These are phyloP conservation scores for Drosophila hamatofila DNA, from an alignment of 2,888 invertebrate species.

Conservation along the genomic window DNA sequence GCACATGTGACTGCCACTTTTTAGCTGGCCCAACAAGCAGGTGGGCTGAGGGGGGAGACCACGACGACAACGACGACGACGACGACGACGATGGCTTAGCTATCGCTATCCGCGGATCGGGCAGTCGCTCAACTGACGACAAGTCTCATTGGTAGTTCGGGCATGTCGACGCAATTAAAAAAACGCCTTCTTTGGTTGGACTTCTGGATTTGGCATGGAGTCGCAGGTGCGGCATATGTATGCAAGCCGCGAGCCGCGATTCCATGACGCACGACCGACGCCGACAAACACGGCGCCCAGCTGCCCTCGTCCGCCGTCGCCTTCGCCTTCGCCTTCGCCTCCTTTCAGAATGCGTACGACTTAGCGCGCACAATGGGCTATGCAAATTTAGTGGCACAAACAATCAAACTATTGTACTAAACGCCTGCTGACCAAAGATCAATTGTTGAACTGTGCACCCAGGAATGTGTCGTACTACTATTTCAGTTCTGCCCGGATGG, in stretches of 20 bases:
- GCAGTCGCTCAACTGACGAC: constrained; percentile 61
- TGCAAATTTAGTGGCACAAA: constrained; percentile 71
- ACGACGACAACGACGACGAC: not conserved
- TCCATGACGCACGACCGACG: constrained; percentile 70
- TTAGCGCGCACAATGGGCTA: constrained; percentile 62
- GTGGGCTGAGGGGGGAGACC: not conserved
- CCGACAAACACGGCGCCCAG: constrained; percentile 45
- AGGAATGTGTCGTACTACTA: constrained; percentile 23
- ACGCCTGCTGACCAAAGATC: constrained; percentile 72
- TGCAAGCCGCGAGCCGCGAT: constrained; percentile 60
- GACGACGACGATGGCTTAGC: constrained; percentile 41
- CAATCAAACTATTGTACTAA: constrained; percentile 64
- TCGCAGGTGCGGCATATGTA: constrained; percentile 81
- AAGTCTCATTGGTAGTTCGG: constrained; percentile 79
- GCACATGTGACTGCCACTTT: constrained; percentile 58
- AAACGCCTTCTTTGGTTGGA: constrained; percentile 82
- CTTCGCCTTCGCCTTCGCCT: not conserved
- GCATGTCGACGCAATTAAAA: constrained; percentile 84
- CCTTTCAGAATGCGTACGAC: constrained; percentile 43
- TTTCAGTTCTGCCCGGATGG: constrained; percentile 30
- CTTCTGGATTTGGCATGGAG: constrained; percentile 75
- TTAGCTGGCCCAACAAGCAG: constrained; percentile 17
- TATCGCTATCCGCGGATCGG: constrained; percentile 62
- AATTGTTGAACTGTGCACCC: constrained; percentile 51
- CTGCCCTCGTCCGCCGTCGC: not conserved